phyloP scores from a whole-genome alignment of 2,113 vertebrate genomes.

The Heterocephalus glaber region DNA sequence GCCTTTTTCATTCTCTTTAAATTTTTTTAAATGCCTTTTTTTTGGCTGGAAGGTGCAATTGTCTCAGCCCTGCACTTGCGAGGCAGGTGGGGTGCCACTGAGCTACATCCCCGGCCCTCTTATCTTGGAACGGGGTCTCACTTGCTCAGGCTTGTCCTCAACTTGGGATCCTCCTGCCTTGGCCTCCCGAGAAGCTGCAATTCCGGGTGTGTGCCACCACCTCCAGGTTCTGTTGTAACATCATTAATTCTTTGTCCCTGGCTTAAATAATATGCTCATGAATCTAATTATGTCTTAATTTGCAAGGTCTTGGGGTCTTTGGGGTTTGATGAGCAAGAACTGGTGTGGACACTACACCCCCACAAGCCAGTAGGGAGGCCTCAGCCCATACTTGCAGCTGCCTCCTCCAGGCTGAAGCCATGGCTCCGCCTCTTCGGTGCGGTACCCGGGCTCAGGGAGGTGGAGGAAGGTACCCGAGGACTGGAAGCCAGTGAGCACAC shows the following conservation, averaged over 20 bases:
- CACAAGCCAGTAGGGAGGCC: no score
- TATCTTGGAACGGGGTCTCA: background rate
- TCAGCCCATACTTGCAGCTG: rapidly evolving
- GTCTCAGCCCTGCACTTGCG: background rate
- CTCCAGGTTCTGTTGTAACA: background rate
- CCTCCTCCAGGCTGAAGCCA: rapidly evolving
- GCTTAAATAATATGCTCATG: background rate
- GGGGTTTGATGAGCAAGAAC: background rate
- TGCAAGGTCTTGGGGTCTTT: background rate
- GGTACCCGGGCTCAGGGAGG: background rate
- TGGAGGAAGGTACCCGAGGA: background rate
- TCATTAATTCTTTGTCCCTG: background rate
- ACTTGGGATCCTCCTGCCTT: background rate
- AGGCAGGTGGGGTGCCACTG: no score
- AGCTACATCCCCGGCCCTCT: no score
- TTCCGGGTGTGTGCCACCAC: no score
- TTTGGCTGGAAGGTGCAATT: no score
- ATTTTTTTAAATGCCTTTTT: no score
- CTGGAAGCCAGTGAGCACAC: background rate
- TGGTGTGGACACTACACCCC: background rate
- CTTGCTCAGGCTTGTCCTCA: background rate
- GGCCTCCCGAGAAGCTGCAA: background rate
- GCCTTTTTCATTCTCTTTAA: no score
- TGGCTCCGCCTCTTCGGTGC: rapidly evolving
- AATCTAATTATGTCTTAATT: background rate